Conservation (phyloP, 2,888 invertebrate species). For the Ichneumon xanthorius region DNA sequence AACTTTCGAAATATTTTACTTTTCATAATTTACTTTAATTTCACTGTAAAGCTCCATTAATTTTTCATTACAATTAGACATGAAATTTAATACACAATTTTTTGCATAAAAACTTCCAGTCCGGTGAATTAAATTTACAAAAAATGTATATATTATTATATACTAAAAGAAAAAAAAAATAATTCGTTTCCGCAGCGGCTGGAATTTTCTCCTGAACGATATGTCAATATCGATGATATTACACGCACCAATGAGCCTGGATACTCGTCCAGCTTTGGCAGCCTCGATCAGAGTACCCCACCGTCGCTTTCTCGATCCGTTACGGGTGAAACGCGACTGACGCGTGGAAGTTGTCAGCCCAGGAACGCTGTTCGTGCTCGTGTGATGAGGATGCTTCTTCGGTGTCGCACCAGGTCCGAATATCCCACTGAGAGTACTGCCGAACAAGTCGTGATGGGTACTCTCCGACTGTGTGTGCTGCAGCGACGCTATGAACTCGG, state of each 20-base stretch:
- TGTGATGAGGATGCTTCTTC: slow-evolving; percentile 85
- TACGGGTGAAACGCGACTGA: slow-evolving; percentile 73
- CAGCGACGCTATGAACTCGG: slow-evolving; percentile 91
- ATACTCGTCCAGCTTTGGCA: slow-evolving; percentile 92
- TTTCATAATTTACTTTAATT: too few species aligned
- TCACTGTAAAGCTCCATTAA: too few species aligned
- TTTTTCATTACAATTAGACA: too few species aligned
- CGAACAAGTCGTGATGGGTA: slow-evolving; percentile 88
- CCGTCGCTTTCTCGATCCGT: slow-evolving; percentile 89
- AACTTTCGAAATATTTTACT: too few species aligned
- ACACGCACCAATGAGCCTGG: slow-evolving; percentile 89
- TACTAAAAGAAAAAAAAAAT: too few species aligned
- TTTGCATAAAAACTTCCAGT: too few species aligned
- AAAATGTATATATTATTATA: too few species aligned
- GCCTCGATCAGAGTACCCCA: slow-evolving; percentile 96
- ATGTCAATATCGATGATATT: slow-evolving; percentile 16
- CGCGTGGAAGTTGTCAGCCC: slow-evolving; percentile 77
- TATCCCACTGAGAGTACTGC: slow-evolving; percentile 90
- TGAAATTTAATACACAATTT: too few species aligned
- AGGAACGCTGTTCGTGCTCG: slow-evolving; percentile 82
- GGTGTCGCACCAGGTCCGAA: slow-evolving; percentile 86
- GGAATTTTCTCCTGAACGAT: neutral
- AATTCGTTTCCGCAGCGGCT: too few species aligned
- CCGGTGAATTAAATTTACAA: too few species aligned
- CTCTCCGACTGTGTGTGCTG: slow-evolving; percentile 87